Evolutionary conservation across 2,888 invertebrate genomes (phyloP).

Genomic region (Parochlus steinenii): DNA sequence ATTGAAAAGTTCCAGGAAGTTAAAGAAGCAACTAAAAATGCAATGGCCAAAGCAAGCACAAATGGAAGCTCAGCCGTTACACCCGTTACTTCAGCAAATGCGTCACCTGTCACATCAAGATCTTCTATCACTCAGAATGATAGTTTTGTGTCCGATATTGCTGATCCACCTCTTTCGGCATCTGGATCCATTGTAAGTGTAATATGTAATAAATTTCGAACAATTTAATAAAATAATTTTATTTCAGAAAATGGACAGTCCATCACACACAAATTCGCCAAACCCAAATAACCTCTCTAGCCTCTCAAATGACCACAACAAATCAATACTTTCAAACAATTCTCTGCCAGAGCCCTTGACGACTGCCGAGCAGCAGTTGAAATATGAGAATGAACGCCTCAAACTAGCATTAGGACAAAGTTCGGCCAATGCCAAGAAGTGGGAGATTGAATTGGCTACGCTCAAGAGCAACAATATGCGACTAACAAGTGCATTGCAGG

Average conservation of each 20-base stretch:
- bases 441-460: conserved; percentile 93
- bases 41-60: conserved; percentile 43
- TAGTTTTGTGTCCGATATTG: conserved; percentile 23
- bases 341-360: conserved; percentile 22
- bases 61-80: conserved; percentile 57
- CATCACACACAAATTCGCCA: conserved; percentile 24
- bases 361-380: conserved; percentile 66
- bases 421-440: conserved; percentile 95
- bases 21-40: conserved; percentile 78
- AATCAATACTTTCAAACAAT: conserved; percentile 16
- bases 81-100: conserved; percentile 74
- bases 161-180: conserved; percentile 30
- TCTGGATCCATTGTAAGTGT: conserved; percentile 23
- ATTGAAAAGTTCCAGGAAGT: conserved; percentile 98
- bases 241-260: conserved; percentile 30
- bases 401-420: conserved; percentile 92
- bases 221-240: background rate
- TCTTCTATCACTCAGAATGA: conserved; percentile 33
- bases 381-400: conserved; percentile 92
- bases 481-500: conserved; percentile 83
- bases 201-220: background rate
- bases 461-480: conserved; percentile 92
- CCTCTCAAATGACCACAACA: conserved; percentile 16
- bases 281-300: conserved; percentile 18
- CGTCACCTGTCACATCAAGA: conserved; percentile 63